Base-by-base conservation (phyloP, 2,113 vertebrate species). In the Nestor notabilis region DNA sequence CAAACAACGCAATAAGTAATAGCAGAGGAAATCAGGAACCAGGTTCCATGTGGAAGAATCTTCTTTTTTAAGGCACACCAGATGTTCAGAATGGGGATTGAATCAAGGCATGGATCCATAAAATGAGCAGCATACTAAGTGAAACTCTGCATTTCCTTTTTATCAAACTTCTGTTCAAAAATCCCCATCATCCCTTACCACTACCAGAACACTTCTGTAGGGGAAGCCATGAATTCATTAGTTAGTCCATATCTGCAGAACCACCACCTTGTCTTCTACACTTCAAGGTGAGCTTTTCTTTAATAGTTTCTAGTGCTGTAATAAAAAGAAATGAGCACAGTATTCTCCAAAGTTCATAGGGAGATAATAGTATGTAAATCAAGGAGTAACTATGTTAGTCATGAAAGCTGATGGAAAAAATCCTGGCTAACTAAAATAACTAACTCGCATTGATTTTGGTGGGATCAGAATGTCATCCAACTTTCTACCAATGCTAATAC, bases 201-300 rank as follows among this genome's bases (percentile, higher is more conserved):
- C 18, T 27, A 35, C 33, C n/a, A 65, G 94, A 61, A 52, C 41
- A 74, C 39, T 72, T 94, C 78, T 88, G 46, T 23, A 80, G 68
- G 58, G 37, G 58, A 87, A 92, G 78, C 49, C 46, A 41, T 74
- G 63, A 94, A 94, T 95, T 90, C 84, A 93, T 90, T 93, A 95
- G 89, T 31, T 80, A 76, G 43, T 33, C 81, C 21, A 8, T 76
- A 87, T 85, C 68, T 95, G 74, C 89, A 89, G 91, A 87, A 69
- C 47, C 43, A 83, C 74, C 52, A 90, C 87, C 82, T 91, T 96
- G 85, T 80, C 90, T 97, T 87, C 78, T 50, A 24, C 23, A 37
- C 53, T 89, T 95, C 93, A 96, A 96, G 96, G 96, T 95, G 93
- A 96, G 94, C 27, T 94, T 91, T 80, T 87, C 82, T 93, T 88